Evolutionary conservation across 1,140 invertebrate genomes (phyloP).

Genomic region (Zaprionus camerounensis): DNA sequence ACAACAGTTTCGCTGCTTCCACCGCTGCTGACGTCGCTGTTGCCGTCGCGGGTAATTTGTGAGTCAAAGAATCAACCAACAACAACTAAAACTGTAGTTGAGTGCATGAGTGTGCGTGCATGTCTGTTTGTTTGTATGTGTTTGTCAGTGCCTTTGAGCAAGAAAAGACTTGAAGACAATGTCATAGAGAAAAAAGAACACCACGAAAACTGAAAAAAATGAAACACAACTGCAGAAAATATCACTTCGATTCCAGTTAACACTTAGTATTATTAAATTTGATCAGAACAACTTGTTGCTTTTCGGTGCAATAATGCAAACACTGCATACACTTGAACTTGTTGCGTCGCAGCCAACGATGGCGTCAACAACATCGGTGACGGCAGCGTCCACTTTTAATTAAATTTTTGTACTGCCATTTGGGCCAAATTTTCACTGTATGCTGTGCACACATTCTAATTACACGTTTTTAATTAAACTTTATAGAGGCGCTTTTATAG

Average conservation of each 20-base stretch:
- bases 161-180: constrained; percentile 53
- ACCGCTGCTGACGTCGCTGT: constrained; percentile 49
- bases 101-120: constrained; percentile 16
- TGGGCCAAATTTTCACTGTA: constrained; percentile 27
- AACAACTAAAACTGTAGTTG: constrained; percentile 38
- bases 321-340: constrained; percentile 64
- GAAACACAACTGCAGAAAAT: background rate
- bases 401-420: constrained; percentile 43
- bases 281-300: constrained; percentile 49
- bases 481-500: constrained; percentile 31
- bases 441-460: constrained; percentile 40
- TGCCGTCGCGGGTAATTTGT: constrained; percentile 69
- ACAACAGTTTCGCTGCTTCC: constrained; percentile 68
- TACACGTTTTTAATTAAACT: constrained; percentile 46
- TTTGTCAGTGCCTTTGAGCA: constrained; percentile 31
- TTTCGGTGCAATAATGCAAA: constrained; percentile 29
- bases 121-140: constrained; percentile 14
- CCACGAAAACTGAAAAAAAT: constrained; percentile 6
- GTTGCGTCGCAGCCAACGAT: constrained; percentile 42
- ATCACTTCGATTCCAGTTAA: background rate
- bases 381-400: constrained; percentile 26
- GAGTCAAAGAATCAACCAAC: constrained; percentile 74
- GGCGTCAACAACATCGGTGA: constrained; percentile 20
- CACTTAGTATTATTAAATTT: constrained; percentile 27
- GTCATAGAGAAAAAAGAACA: constrained; percentile 16